Percentiles rank a stretch among this genome's conserved stretches.
Evolutionary conservation across 1,140 invertebrate species (phyloP).

Genomic region (Tenebrio molitor): DNA sequence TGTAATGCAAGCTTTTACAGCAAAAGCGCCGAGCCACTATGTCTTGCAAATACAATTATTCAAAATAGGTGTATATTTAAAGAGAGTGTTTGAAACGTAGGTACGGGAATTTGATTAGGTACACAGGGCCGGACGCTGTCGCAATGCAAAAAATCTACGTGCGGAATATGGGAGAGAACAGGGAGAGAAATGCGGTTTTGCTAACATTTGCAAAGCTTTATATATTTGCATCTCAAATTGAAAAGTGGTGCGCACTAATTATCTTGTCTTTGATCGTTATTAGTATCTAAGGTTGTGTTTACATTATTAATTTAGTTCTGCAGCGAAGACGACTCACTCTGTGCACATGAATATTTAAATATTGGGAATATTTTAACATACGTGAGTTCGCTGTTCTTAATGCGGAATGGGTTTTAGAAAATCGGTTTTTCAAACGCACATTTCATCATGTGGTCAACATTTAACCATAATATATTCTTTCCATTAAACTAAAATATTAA

Average conservation of each 20-base stretch:
- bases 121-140: conserved; percentile 27
- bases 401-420: too few species aligned
- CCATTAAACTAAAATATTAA: too few species aligned
- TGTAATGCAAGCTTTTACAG: conserved; percentile 52
- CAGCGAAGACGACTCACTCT: conserved; percentile 20
- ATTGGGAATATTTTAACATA: conserved; percentile 11
- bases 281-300: conserved; percentile 14
- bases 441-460: too few species aligned
- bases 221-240: conserved; percentile 30
- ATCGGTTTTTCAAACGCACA: too few species aligned
- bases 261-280: conserved; percentile 24
- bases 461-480: too few species aligned
- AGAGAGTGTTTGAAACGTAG: conserved; percentile 45
- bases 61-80: conserved; percentile 50
- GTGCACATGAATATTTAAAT: conserved; percentile 21
- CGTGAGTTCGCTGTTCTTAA: too few species aligned
- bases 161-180: neutral
- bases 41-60: conserved; percentile 52
- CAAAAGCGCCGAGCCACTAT: conserved; percentile 48
- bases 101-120: conserved; percentile 33
- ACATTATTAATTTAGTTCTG: conserved; percentile 20
- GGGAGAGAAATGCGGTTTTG: conserved; percentile 19
- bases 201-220: neutral
- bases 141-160: conserved; percentile 10
- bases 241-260: conserved; percentile 12